phyloP scores from a whole-genome alignment of 2,113 vertebrate species.

The Anhinga anhinga region DNA sequence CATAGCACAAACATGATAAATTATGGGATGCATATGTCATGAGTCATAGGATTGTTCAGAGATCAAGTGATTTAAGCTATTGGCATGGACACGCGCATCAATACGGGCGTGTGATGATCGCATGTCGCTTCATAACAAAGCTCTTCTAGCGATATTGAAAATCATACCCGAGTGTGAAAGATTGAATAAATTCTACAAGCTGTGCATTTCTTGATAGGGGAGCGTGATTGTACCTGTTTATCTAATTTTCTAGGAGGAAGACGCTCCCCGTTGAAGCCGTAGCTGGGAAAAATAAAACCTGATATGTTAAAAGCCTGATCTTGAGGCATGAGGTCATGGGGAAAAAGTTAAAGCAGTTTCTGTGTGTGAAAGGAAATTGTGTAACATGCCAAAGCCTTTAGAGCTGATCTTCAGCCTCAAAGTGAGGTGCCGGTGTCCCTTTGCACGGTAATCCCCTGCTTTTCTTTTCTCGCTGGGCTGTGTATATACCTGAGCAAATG shows the following conservation, averaged over 20 bases:
- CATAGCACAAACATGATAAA: constrained; percentile 74
- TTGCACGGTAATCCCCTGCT: neutral
- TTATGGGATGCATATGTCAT: constrained; percentile 77
- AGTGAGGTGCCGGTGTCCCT: neutral
- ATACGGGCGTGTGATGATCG: constrained; percentile 10
- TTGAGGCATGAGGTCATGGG: neutral
- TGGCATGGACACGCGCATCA: constrained; percentile 26
- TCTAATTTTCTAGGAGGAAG: neutral
- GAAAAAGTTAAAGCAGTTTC: neutral
- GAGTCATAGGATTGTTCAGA: constrained; percentile 74
- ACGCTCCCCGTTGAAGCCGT: neutral
- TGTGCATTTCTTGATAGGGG: neutral
- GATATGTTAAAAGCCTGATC: neutral
- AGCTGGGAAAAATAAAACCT: neutral
- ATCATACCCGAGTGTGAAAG: neutral
- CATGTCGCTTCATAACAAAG: neutral
- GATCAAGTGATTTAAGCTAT: constrained; percentile 72
- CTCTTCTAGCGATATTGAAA: neutral
- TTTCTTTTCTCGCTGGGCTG: neutral
- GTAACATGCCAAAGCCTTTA: neutral
- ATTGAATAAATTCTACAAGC: neutral
- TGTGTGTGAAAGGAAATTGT: neutral
- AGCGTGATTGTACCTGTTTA: neutral
- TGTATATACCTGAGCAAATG: neutral
- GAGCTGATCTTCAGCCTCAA: rapidly evolving